Evolutionary conservation across 2,797 vertebrate species (phyloP), one percentile per base, ranked within the genome.

Genomic region (Lepus townsendii): DNA sequence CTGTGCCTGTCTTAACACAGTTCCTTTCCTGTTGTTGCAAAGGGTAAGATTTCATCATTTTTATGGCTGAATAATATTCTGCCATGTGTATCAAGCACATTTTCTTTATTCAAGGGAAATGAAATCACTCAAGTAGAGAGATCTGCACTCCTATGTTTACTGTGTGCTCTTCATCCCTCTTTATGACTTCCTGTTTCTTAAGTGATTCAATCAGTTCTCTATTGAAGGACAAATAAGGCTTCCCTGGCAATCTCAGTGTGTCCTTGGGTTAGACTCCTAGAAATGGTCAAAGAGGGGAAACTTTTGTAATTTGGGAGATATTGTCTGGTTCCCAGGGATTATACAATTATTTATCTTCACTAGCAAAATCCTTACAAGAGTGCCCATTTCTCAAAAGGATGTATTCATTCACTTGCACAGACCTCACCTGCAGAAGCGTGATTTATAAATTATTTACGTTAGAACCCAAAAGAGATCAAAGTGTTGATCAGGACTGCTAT

Each of bases 401-500:
- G 13, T 62, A 27, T 75, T 85, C 42, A 62, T 80, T 27, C 17
- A 52, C 50, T 82, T 85, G 30, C 27, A 13, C 85, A 30, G 30
- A 12, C 35, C 20, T 92, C 71, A 42, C 24, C 83, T 90, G 26
- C 35, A 80, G 62, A 68, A 89, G 47, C 50, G 69, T 27, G 62
- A 42, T 85, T 92, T 42, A 95, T 52, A 95, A 75, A 35, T 83
- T 38, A 87, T 83, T 83, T 86, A 66, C 75, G 9, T 82, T 32
- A 85, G 50, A 91, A 63, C 47, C 71, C 57, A 77, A 93, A 73
- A 84, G 79, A 90, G 63, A 78, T 85, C n/a, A 90, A 90, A 96
- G 94, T 75, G 9, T 42, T 94, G 24, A 69, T 91, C 12, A 22
- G 50, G 60, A 93, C 11, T 93, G 47, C 83, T 91, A 38, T 86